Base-by-base conservation (phyloP, 2,797 vertebrate species). In the Echiichthys vipera region DNA sequence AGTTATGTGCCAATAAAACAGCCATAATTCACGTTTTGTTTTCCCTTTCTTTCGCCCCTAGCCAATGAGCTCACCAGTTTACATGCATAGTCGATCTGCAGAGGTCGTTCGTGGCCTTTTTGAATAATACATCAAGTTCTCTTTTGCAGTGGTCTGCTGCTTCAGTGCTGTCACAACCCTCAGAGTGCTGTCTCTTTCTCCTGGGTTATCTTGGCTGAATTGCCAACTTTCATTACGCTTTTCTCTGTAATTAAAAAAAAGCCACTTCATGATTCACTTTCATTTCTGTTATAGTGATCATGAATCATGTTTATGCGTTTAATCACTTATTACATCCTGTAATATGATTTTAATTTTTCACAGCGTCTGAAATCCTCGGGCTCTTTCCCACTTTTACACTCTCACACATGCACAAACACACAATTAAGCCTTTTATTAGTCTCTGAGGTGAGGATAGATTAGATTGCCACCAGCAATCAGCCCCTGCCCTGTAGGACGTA, bases 81-180 rank as follows among this genome's bases (percentile, higher is more conserved):
- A 27, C 74, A 53, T 50, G 73, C 72, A 40, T 45, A 68, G 59
- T 50, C 20, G 2, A 62, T 64, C 66, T 81, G 55, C 67, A 77
- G 77, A 78, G 58, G 54, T 49, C 54, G 54, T 74, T 66, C 30
- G 2, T 61, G 66, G 74, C 71, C 70, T 77, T 73, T 83, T 25
- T 89, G 63, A 89, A 88, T 87, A 87, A 89, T 82, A 68, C 73
- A 88, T 73, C 51, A 65, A 67, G 40, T 63, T 74, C 67, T 64
- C 47, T 42, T 71, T 25, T 46, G 59, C 58, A 58, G 32, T 40
- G 12, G 34, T 72, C 54, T 5, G 20, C 69, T 61, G 67, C 77
- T 62, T 74, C 71, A 11, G 29, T 65, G 42, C 72, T 72, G 47
- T 74, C 70, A 74, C 53, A 18, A 30, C 57, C 59, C 20, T 43